phyloP scores from a whole-genome alignment of 2,888 invertebrate genomes.

The Psylliodes chrysocephalus region DNA sequence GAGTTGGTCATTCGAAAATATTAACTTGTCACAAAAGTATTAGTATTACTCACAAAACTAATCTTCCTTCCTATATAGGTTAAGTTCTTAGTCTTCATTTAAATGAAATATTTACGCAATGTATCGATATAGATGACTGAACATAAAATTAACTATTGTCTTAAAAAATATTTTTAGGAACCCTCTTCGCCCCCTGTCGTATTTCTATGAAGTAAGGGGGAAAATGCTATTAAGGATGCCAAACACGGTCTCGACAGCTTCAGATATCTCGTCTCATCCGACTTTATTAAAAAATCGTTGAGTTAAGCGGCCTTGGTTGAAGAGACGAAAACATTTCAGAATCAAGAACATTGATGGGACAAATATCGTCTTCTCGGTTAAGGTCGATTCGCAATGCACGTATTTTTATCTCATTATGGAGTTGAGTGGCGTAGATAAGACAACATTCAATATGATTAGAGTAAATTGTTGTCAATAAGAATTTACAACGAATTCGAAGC shows the following conservation, averaged over 20 bases:
- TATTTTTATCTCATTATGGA: conserved; percentile 2
- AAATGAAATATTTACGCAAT: too few species aligned
- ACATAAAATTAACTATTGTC: too few species aligned
- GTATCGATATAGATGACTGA: too few species aligned
- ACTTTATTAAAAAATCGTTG: conserved; percentile 18
- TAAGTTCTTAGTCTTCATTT: too few species aligned
- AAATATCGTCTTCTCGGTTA: conserved; percentile 3
- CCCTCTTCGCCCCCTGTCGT: too few species aligned
- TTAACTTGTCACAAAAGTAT: too few species aligned
- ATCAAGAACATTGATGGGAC: conserved; percentile 10
- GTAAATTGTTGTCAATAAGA: neutral
- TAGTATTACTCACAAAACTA: too few species aligned
- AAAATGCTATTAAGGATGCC: conserved; percentile 24
- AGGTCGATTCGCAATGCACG: conserved; percentile 5
- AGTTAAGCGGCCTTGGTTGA: conserved; percentile 7
- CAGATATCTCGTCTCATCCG: conserved; percentile 19
- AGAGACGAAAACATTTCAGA: conserved; percentile 14
- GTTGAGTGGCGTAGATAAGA: neutral
- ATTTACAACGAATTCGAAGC: too few species aligned
- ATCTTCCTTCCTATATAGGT: too few species aligned
- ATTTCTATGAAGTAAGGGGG: neutral
- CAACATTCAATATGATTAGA: neutral
- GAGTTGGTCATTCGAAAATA: too few species aligned
- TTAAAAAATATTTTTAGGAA: too few species aligned
- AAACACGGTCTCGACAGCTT: conserved; percentile 19